Base-by-base conservation (phyloP, 2,888 invertebrate genomes). In the Ditylenchus weischeri region DNA sequence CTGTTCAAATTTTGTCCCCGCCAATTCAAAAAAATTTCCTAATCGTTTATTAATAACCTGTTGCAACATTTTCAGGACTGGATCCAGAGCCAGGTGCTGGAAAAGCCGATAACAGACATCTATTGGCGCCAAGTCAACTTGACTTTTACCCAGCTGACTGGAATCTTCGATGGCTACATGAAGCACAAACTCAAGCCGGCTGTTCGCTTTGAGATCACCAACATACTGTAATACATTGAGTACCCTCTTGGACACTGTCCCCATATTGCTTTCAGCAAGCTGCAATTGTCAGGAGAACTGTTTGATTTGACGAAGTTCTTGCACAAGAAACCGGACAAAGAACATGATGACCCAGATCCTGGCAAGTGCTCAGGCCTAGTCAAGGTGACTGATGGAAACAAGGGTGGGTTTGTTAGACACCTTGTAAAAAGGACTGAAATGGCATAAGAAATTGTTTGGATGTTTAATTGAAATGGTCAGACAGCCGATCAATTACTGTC, bases 271-370 rank as follows among this genome's bases (percentile, higher is more conserved):
- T 43, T 68, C 64, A 77, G 76, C 61, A 79, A 81, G 78, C 72
- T 81, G 63, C 81, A 81, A 65, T 71, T 81, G 8, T 78, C 80
- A 23, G 81, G 81, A 13, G 81, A 81, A 57, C 72, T 81, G 64
- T 75, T 81, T 69, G 81, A 81, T 61, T 67, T 81, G 54, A 75
- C 75, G 69, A 78, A 81, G 57, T 72, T 72, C 58, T 72, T 81
- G 64, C 78, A 81, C 66, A 79, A 79, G 65, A 76, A 75, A 8
- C 72, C 75, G 57, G 64, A 49, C 51, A 61, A 65, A 60, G 48
- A 63, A 19, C 19, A 35, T 18, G 72, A 74, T 54, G 73, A 76
- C 43, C 73, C 74, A 15, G 75, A 74, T 48, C 70, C 75, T n/a
- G 64, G 75, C 49, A 69, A 73, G 49, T 80, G 81, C 72, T 80